phyloP scores from a whole-genome alignment of 2,113 vertebrate genomes.

The Cololabis saira region DNA sequence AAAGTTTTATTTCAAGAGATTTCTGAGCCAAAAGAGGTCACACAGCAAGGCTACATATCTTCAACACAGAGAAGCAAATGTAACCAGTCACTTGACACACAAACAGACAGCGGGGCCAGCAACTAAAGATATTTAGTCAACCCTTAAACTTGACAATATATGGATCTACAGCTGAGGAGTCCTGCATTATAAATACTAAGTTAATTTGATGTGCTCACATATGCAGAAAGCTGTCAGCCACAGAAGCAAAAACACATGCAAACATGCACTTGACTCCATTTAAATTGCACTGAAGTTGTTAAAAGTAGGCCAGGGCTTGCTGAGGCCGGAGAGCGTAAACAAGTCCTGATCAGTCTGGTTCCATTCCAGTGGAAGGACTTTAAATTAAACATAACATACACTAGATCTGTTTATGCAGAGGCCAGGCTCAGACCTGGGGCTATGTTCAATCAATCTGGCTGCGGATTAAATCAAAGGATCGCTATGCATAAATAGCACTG shows the following conservation, averaged over 20 bases:
- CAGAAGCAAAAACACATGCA: constrained; percentile 12
- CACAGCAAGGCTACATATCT: constrained; percentile 8
- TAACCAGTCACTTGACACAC: constrained; percentile 9
- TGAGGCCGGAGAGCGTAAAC: constrained; percentile 65
- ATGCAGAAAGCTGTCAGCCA: constrained; percentile 26
- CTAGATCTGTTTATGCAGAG: constrained; percentile 67
- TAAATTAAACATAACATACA: constrained; percentile 75
- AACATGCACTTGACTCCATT: constrained; percentile 51
- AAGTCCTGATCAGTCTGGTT: constrained; percentile 72
- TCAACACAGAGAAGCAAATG: constrained; percentile 26
- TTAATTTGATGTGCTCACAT: constrained; percentile 51
- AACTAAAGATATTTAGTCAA: constrained; percentile 36
- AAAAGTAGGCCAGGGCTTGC: constrained; percentile 74
- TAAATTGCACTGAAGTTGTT: constrained; percentile 60
- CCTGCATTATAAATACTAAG: constrained; percentile 72
- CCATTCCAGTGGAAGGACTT: constrained; percentile 57
- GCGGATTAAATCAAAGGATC: constrained; percentile 67
- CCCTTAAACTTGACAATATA: constrained; percentile 34
- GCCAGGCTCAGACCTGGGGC: constrained; percentile 64
- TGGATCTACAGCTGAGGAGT: constrained; percentile 57
- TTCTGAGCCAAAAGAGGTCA: constrained; percentile 50
- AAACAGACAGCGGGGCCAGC: constrained; percentile 3
- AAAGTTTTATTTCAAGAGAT: constrained; percentile 19
- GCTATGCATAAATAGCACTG: constrained; percentile 45
- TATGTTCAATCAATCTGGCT: constrained; percentile 71